Conservation (phyloP, 2,888 invertebrate species). For the Erynnis tages region DNA sequence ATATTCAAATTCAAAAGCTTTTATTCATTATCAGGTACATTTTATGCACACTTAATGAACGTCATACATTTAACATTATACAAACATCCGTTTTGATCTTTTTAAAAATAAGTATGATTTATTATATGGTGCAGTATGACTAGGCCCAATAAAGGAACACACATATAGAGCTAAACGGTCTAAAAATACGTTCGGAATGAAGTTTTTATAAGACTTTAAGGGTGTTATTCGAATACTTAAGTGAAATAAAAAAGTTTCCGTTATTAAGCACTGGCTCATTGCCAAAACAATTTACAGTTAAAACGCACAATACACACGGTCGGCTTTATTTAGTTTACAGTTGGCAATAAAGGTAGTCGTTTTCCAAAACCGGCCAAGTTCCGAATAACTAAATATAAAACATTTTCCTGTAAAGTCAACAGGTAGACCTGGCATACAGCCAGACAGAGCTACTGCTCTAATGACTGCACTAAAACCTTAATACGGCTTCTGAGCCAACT, state of each 20-base stretch:
- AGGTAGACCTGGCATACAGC: constrained; percentile 59
- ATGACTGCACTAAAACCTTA: constrained; percentile 17
- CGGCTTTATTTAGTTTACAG: constrained; percentile 12
- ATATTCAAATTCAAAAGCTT: not conserved
- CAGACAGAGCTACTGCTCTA: constrained; percentile 34
- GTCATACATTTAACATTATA: too few species aligned
- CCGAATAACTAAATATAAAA: constrained; percentile 20
- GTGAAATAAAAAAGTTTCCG: not conserved
- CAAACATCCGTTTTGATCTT: too few species aligned
- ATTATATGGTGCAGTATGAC: too few species aligned
- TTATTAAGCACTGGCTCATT: constrained; percentile 11
- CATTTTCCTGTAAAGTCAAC: constrained; percentile 47
- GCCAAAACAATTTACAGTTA: constrained; percentile 19
- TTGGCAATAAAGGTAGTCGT: constrained; percentile 13
- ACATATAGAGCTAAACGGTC: too few species aligned
- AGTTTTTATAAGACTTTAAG: too few species aligned
- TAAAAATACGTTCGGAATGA: too few species aligned
- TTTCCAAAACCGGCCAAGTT: constrained; percentile 19
- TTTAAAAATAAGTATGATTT: too few species aligned
- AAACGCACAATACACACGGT: constrained; percentile 14
- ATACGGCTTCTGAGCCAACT: constrained; percentile 10
- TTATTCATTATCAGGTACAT: too few species aligned
- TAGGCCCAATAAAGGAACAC: too few species aligned
- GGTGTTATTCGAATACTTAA: too few species aligned
- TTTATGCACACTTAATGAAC: too few species aligned